Base-by-base conservation (phyloP, 92 coral and sea anemone species). In the Phenganax stokvisi region DNA sequence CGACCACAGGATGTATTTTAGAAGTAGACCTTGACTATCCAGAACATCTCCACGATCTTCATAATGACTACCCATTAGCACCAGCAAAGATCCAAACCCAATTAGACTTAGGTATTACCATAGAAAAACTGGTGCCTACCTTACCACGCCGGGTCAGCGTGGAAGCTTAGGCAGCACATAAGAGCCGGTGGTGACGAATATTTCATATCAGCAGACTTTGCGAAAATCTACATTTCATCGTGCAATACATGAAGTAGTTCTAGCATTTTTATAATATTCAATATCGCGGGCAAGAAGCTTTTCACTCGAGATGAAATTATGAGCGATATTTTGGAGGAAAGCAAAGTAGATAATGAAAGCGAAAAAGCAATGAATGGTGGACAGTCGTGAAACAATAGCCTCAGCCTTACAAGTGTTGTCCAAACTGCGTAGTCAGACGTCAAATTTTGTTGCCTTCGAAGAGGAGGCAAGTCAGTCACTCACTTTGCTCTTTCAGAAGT, bases 391-490 rank as follows among this genome's bases (percentile, higher is more conserved):
- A 72, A 51, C 77, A 60, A 81, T 86, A 9, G 54, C 60, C 63
- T 58, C 12, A 74, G 83, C 89, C 16, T 72, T 82, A 72, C 76
- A 51, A 9, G 83, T 80, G 20, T 68, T 86, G 65, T 47, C 57
- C 29, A 79, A 72, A 1, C 78, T 82, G 60, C 87, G 63, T 78
- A 81, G 73, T 44, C 80, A 60, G 10, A 68, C 75, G 13, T 83
- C 74, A 27, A 73, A 83, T 72, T 79, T 87, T 80, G 44, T 62
- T 17, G 71, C 20, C 20, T 87, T 87, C 76, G 87, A 87, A 79
- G 76, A 84, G 15, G 89, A 83, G 70, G 89, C 59, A 8, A 64
- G 15, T 44, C 78, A 59, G 44, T 59, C 74, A 53, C n/a, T 82
- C n/a, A 66, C 72, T 66, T 66, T 30, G 51, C 30, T 66, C 51